Conservation (phyloP, 2,797 vertebrate genomes). For the Notoglanidium macrostoma region DNA sequence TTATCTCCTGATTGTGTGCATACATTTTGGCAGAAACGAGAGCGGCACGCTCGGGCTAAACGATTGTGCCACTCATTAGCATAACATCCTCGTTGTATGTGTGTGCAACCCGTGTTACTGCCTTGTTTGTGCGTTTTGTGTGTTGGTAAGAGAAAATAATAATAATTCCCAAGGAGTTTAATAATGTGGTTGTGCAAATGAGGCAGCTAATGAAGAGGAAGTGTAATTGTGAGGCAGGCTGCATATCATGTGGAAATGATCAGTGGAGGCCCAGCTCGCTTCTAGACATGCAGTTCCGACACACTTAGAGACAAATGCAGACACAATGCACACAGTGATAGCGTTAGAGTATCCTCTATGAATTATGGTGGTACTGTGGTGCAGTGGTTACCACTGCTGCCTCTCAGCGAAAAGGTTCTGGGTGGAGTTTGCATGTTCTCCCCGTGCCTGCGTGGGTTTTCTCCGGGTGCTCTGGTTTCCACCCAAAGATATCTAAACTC, state of each 20-base stretch:
- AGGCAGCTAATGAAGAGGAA: conserved; percentile 52
- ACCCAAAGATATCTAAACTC: too few relatives aligned
- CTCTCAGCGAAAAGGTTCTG: too few relatives aligned
- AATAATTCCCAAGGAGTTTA: conserved; percentile 54
- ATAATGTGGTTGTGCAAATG: conserved; percentile 46
- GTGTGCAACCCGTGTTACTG: conserved; percentile 27
- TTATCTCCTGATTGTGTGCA: conserved; percentile 39
- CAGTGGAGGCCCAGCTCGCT: conserved; percentile 23
- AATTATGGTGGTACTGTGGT: too few relatives aligned
- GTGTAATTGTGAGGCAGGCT: conserved; percentile 50
- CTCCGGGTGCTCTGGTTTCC: too few relatives aligned
- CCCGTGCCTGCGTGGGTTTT: too few relatives aligned
- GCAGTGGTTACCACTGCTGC: too few relatives aligned
- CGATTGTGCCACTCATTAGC: conserved; percentile 47
- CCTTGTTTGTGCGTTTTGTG: conserved; percentile 42
- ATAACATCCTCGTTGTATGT: conserved; percentile 51
- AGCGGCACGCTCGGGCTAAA: conserved; percentile 29
- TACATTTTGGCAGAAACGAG: conserved; percentile 32
- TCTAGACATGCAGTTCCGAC: conserved; percentile 18
- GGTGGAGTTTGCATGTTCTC: too few relatives aligned
- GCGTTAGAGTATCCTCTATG: neutral
- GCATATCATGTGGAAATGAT: conserved; percentile 46
- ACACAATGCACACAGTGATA: conserved; percentile 18
- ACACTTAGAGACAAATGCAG: neutral
- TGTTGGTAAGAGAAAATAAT: conserved; percentile 49